Conservation (phyloP, 2,797 vertebrate species). For the Anguilla obscura region DNA sequence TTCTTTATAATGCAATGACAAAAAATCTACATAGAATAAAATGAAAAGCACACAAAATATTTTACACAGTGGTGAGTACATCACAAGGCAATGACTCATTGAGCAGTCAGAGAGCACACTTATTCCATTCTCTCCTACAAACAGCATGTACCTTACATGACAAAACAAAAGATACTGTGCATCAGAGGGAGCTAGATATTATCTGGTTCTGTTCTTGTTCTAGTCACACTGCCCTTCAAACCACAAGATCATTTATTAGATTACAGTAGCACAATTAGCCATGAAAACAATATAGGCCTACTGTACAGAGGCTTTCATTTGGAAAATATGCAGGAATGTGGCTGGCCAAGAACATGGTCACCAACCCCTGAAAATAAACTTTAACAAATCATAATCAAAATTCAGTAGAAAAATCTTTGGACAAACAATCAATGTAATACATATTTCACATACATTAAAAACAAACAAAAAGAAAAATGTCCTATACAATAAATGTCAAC, state of each 20-base stretch:
- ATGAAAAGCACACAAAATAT: constrained; percentile 46
- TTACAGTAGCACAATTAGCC: background rate
- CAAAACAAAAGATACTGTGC: background rate
- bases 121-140: background rate
- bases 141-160: background rate
- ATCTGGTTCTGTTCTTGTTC: background rate
- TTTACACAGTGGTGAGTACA: constrained; percentile 32
- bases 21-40: constrained; percentile 35
- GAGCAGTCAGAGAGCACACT: background rate
- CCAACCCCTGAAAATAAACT: background rate
- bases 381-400: background rate
- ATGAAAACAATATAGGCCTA: background rate
- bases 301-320: background rate
- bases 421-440: constrained; percentile 10
- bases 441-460: constrained; percentile 22
- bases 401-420: constrained; percentile 22
- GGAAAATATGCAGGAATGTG: background rate
- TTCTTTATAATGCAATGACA: constrained; percentile 47
- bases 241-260: background rate
- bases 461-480: background rate
- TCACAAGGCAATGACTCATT: background rate
- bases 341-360: background rate
- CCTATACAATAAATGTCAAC: background rate
- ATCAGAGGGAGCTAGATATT: background rate
- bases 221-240: background rate